Evolutionary conservation across 1,140 invertebrate species (phyloP).

Genomic region (Penaeus vannamei): DNA sequence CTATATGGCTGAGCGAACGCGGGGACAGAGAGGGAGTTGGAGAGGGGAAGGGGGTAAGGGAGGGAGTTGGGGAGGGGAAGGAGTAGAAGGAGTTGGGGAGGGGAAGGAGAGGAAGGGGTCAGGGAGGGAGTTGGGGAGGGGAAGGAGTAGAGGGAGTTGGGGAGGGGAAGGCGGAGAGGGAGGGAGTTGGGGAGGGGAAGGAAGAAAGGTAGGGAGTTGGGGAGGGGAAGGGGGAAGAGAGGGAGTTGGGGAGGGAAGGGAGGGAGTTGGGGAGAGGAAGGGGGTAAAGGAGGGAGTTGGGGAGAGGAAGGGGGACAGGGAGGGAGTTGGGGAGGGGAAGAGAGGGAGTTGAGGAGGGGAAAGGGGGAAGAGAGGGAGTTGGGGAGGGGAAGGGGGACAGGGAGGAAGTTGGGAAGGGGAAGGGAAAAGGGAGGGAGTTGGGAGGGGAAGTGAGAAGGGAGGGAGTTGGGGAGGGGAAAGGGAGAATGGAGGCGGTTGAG

Average conservation of each 20-base stretch:
- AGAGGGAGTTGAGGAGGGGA: not conserved
- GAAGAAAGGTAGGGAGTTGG: too few species aligned
- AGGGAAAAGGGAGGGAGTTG: too few species aligned
- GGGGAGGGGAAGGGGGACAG: too few species aligned
- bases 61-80: not conserved
- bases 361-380: not conserved
- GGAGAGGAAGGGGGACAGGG: not conserved
- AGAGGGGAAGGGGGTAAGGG: not conserved
- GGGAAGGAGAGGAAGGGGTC: not conserved
- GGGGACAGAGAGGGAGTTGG: not conserved
- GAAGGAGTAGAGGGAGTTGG: not conserved
- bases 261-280: not conserved
- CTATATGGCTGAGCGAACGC: constrained; percentile 9
- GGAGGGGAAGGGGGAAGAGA: too few species aligned
- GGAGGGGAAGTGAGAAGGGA: not conserved
- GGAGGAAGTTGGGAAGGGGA: too few species aligned
- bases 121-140: not conserved
- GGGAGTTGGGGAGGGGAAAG: not conserved
- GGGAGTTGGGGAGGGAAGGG: not conserved
- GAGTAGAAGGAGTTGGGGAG: not conserved
- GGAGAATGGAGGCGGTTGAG: not conserved
- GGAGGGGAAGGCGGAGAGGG: not conserved
- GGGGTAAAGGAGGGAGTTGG: not conserved
- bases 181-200: too few species aligned
- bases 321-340: not conserved